Base-by-base conservation (phyloP, 2,113 vertebrate species). In the Hemicordylus capensis region DNA sequence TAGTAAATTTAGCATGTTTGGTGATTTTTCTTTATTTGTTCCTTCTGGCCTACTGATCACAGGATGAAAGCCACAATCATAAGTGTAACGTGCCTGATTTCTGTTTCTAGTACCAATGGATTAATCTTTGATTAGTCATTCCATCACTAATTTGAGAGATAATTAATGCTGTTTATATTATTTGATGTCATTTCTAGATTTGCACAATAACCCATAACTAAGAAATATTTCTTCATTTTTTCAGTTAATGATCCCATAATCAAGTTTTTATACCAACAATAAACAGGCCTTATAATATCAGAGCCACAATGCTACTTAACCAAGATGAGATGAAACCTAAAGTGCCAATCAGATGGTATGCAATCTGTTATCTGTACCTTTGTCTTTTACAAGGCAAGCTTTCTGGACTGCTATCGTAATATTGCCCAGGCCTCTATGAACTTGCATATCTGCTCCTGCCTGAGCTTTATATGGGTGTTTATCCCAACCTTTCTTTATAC, bases 121-220 rank as follows among this genome's bases (percentile, higher is more conserved):
- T 64, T 54, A 44, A 76, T n/a, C 44, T 75, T 70, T 75, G 80
- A 48, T 84, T 89, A 34, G 77, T 14, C 1, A 61, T 66, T 19
- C 79, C 86, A 83, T 85, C 48, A 64, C 85, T 92, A 93, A 82
- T 59, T 82, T 22, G 61, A 82, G 85, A 86, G 76, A 42, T 87
- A 28, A 85, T 85, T 58, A 78, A 69, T 34, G 59, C 22, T 63
- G 48, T 84, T 73, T 90, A 91, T 88, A 89, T 61, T 72, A 61
- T 28, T 80, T 91, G 28, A 81, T 83, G 34, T 48, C 76, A 54
- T 89, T 26, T 76, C 80, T 86, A 44, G 80, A 22, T 46, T 67
- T 70, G 14, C 51, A 61, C 74, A 69, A 72, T 37, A 78, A 76
- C 63, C 44, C 42, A 6, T 72, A 78, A 44, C 1, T 44, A 78